Conservation (phyloP, 1,140 invertebrate genomes). For the Pachyrhynchus sulphureomaculatus region DNA sequence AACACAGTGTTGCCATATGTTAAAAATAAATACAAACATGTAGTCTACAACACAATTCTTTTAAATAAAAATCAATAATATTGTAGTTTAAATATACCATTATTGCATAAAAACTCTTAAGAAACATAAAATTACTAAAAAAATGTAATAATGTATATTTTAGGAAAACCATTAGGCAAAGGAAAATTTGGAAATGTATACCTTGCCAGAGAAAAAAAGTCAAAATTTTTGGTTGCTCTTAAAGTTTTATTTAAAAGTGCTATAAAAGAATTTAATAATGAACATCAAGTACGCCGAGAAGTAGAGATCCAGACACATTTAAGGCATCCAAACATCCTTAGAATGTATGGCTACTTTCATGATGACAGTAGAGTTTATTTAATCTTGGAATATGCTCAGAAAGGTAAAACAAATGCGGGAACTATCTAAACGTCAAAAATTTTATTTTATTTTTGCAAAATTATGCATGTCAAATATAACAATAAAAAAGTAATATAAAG, state of each 20-base stretch:
- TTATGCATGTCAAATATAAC: too few species aligned
- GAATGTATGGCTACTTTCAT: constrained; percentile 94
- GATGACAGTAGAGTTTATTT: constrained; percentile 90
- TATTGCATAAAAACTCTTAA: too few species aligned
- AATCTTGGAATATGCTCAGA: constrained; percentile 92
- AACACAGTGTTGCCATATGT: too few species aligned
- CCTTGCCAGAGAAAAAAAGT: constrained; percentile 89
- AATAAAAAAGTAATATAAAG: too few species aligned
- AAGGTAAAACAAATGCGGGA: constrained; percentile 61
- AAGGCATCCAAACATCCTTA: constrained; percentile 91
- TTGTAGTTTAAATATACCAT: too few species aligned
- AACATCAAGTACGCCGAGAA: constrained; percentile 91
- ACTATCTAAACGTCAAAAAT: too few species aligned
- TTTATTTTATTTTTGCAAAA: too few species aligned
- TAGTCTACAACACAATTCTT: too few species aligned
- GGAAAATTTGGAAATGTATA: constrained; percentile 99
- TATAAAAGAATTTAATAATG: constrained; percentile 81
- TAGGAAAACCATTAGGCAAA: constrained; percentile 78
- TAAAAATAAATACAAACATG: too few species aligned
- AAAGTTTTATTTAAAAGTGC: constrained; percentile 96
- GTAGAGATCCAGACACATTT: constrained; percentile 92
- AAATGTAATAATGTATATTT: constrained; percentile 1
- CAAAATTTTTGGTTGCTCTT: constrained; percentile 89
- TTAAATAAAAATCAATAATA: too few species aligned
- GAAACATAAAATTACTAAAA: too few species aligned